These are phyloP conservation scores for Nothocercus julius DNA, from an alignment of 2,113 vertebrate species.

Conservation along the genomic window DNA sequence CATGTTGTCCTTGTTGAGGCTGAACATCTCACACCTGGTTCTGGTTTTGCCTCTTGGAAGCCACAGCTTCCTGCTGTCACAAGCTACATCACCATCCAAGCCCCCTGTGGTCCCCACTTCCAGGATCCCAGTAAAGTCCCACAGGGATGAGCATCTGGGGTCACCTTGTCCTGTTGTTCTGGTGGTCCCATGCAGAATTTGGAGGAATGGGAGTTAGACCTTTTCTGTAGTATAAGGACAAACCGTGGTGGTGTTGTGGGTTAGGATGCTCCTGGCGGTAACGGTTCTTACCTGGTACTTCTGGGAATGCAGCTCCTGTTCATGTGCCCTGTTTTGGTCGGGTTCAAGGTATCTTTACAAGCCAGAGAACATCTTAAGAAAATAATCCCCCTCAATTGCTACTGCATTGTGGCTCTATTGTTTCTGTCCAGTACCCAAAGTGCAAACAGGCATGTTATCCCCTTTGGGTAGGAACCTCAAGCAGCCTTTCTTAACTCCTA, in stretches of 20 bases:
- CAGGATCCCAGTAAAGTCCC: neutral
- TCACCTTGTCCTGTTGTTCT: neutral
- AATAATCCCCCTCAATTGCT: neutral
- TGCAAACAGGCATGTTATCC: neutral
- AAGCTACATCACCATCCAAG: too few relatives aligned
- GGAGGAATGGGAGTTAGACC: neutral
- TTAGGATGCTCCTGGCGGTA: neutral
- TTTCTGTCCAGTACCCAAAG: neutral
- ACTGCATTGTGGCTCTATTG: neutral
- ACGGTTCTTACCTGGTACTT: neutral
- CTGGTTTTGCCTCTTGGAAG: neutral
- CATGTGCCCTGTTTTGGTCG: neutral
- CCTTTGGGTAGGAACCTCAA: neutral
- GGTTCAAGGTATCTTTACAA: neutral
- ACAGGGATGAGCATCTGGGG: too few relatives aligned
- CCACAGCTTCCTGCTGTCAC: neutral
- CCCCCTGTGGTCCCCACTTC: neutral
- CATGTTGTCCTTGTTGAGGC: neutral
- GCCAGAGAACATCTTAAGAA: neutral
- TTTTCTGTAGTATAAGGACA: accelerated
- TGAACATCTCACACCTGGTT: neutral
- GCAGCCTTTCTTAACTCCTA: neutral
- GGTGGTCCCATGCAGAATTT: too few relatives aligned
- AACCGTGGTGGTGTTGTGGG: accelerated
- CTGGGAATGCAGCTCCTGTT: neutral